phyloP scores from a whole-genome alignment of 92 coral and sea anemone species.

The Epizoanthus rinbou region DNA sequence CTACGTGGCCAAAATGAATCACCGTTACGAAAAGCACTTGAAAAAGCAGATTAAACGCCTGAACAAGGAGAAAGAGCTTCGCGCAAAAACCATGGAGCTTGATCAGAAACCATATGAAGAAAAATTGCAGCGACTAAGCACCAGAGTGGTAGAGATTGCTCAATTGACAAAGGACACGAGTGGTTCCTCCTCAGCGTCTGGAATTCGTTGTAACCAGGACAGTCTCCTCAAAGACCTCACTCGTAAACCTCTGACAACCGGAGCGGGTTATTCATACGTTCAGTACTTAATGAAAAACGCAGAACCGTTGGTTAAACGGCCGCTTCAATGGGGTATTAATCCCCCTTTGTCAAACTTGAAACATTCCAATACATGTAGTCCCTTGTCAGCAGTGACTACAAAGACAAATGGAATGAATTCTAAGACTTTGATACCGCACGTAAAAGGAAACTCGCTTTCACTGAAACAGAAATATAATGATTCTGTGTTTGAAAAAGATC shows the following conservation, averaged over 20 bases:
- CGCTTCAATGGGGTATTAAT: constrained; percentile 81
- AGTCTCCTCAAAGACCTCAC: constrained; percentile 43
- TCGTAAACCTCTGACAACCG: constrained; percentile 61
- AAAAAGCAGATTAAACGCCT: constrained; percentile 70
- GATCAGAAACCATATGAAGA: constrained; percentile 65
- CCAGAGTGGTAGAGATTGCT: constrained; percentile 59
- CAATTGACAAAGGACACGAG: constrained; percentile 51
- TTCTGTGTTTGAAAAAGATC: background rate
- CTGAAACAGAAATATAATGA: constrained; percentile 12
- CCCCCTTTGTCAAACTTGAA: constrained; percentile 4
- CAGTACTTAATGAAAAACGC: constrained; percentile 61
- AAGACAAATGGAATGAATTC: background rate
- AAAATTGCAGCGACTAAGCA: constrained; percentile 59
- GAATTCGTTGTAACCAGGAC: constrained; percentile 10
- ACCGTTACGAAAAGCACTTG: constrained; percentile 66
- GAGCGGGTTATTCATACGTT: constrained; percentile 73
- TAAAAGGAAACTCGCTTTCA: constrained; percentile 14
- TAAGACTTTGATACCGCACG: constrained; percentile 13
- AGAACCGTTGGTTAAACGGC: constrained; percentile 72
- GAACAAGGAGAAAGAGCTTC: constrained; percentile 65
- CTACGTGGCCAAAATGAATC: constrained; percentile 76
- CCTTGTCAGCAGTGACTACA: background rate
- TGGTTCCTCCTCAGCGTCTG: constrained; percentile 27
- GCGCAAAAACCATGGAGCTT: constrained; percentile 62
- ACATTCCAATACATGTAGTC: constrained; percentile 4